These are phyloP conservation scores for Iguana delicatissima DNA, from an alignment of 2,797 vertebrate genomes.

Conservation along the genomic window DNA sequence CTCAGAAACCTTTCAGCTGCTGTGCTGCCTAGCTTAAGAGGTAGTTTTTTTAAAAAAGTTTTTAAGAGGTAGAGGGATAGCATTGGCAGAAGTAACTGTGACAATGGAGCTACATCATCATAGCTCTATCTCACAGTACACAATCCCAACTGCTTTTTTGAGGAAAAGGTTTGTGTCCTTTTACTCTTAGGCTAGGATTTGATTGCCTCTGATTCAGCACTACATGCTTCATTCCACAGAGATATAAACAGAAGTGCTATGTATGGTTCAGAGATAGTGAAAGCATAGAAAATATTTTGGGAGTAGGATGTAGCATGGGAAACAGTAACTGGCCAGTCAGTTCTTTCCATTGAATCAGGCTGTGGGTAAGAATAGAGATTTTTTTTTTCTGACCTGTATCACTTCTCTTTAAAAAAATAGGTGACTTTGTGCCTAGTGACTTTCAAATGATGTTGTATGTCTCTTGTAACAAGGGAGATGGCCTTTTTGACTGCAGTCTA, in stretches of 20 bases:
- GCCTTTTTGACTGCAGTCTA: too few species aligned
- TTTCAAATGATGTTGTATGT: not conserved
- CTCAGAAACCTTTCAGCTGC: too few species aligned
- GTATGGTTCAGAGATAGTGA: not conserved
- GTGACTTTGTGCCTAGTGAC: too few species aligned
- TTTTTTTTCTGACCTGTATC: not conserved
- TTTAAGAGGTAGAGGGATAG: too few species aligned
- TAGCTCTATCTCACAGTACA: not conserved
- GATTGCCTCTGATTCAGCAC: not conserved
- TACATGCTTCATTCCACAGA: not conserved
- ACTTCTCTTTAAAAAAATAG: not conserved
- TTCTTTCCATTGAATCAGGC: not conserved
- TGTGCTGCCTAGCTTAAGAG: too few species aligned
- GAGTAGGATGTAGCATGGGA: not conserved
- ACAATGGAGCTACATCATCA: not conserved
- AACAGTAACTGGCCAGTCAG: not conserved
- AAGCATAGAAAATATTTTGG: not conserved
- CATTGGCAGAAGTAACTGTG: too few species aligned
- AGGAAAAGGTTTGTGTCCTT: too few species aligned
- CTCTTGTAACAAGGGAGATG: not conserved
- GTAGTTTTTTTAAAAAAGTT: too few species aligned
- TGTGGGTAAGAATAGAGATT: not conserved
- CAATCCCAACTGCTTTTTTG: too few species aligned
- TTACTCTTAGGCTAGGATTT: not conserved
- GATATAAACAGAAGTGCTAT: not conserved